Conservation (phyloP, 2,888 invertebrate genomes). For the Philaethria dido region DNA sequence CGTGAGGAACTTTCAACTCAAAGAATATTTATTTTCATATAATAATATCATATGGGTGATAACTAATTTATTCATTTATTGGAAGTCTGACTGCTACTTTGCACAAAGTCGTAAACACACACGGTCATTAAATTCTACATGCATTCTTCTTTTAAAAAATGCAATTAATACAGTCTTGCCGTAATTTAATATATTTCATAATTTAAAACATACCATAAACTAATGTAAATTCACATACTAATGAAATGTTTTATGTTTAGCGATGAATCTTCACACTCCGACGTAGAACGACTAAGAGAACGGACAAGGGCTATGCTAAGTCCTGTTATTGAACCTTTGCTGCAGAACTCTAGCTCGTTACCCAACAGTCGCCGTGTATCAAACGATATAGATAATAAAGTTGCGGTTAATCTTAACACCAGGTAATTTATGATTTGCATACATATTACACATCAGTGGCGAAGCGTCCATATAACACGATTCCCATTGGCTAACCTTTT, state of each 20-base stretch:
- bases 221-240: background rate
- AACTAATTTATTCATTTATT: too few species aligned
- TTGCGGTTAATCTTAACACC: conserved; percentile 76
- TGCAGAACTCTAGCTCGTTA: conserved; percentile 65
- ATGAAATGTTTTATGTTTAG: conserved; percentile 49
- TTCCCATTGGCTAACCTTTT: too few species aligned
- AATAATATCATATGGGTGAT: too few species aligned
- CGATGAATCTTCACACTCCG: conserved; percentile 77
- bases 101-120: too few species aligned
- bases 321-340: conserved; percentile 61
- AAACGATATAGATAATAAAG: conserved; percentile 67
- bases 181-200: background rate
- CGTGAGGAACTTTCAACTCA: conserved; percentile 2
- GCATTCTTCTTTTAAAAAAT: too few species aligned
- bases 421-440: conserved; percentile 55
- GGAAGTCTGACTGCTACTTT: too few species aligned
- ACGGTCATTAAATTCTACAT: too few species aligned
- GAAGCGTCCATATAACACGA: too few species aligned
- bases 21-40: background rate
- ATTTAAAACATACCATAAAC: background rate
- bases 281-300: conserved; percentile 69
- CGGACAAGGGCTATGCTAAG: conserved; percentile 71
- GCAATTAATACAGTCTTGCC: too few species aligned
- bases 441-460: too few species aligned
- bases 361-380: conserved; percentile 76